Evolutionary conservation across 2,113 vertebrate species (phyloP).

Genomic region (Caranx ignobilis): DNA sequence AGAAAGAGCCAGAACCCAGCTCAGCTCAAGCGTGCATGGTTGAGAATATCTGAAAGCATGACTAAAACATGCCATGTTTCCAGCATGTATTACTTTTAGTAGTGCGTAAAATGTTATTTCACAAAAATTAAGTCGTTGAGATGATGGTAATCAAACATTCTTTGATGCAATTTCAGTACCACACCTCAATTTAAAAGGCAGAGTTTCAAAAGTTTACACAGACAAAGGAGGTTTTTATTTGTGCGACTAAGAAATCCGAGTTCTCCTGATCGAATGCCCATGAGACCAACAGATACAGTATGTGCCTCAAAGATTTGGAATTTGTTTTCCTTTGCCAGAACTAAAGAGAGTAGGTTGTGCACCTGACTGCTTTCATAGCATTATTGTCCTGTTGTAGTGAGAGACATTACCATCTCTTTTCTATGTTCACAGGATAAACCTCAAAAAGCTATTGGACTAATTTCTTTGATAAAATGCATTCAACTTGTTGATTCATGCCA

Average conservation of each 20-base stretch:
- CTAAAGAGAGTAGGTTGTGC: not conserved
- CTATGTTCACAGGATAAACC: not conserved
- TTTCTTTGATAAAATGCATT: slow-evolving; percentile 1
- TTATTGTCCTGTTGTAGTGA: not conserved
- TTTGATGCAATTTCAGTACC: slow-evolving; percentile 14
- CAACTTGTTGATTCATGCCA: not conserved
- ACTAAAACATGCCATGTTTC: not conserved
- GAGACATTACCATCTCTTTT: not conserved
- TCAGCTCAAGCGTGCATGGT: rapidly evolving
- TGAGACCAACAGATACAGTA: not conserved
- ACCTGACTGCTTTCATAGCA: not conserved
- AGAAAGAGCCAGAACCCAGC: not conserved
- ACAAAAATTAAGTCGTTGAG: slow-evolving; percentile 8
- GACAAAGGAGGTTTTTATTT: not conserved
- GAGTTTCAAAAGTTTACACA: not conserved
- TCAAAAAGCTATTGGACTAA: not conserved
- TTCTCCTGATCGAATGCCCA: not conserved
- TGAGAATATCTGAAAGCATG: not conserved
- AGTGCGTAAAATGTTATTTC: not conserved
- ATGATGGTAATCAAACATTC: slow-evolving; percentile 5
- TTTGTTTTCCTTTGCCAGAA: not conserved
- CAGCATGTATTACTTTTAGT: not conserved
- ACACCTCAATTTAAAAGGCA: not conserved
- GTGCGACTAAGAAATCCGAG: not conserved
- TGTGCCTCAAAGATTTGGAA: not conserved